Base-by-base conservation (phyloP, 2,797 vertebrate genomes). In the Halcyon chelicuti region DNA sequence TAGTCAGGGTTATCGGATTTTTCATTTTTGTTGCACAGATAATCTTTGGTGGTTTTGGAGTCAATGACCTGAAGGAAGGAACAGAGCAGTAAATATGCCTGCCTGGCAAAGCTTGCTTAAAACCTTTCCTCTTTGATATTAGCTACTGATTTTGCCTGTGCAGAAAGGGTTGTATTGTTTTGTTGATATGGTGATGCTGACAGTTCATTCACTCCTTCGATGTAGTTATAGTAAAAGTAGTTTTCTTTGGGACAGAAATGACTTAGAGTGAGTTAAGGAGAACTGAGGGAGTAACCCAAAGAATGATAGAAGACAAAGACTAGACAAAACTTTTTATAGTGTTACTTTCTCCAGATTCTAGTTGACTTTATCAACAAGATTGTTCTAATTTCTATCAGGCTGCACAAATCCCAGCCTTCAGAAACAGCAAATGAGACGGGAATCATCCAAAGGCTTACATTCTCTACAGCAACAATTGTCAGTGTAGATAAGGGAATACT, bases 401-500 rank as follows among this genome's bases (percentile, higher is more conserved):
- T 68, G 25, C n/a, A 82, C 44, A 92, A 75, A 62, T 55, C 33
- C 17, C 10, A 31, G 28, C 39, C 67, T 86, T 91, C 13, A 35
- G 65, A 87, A 92, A 73, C 18, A 39, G 61, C 37, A 12, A 39
- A 39, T 62, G 22, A 79, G 29, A 77, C 89, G 31, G 22, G 40
- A 67, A 46, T 63, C 0, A 52, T 60, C 39, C 61, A 39, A 47
- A 44, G 16, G 21, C 13, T 73, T 76, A 62, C 33, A 3, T 46
- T 63, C 7, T 61, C 54, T 74, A 54, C 14, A 70, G 46, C 23
- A 92, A 29, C 25, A 72, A 16, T 25, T 57, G 10, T 68, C 58
- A 33, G 18, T 74, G 74, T 70, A 91, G 77, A 79, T 93, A 72
- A 96, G 71, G 68, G 95, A 97, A 95, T 86, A 94, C 72, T 89